These are phyloP conservation scores for Ovis canadensis DNA, from an alignment of 2,113 vertebrate genomes.

Conservation along the genomic window DNA sequence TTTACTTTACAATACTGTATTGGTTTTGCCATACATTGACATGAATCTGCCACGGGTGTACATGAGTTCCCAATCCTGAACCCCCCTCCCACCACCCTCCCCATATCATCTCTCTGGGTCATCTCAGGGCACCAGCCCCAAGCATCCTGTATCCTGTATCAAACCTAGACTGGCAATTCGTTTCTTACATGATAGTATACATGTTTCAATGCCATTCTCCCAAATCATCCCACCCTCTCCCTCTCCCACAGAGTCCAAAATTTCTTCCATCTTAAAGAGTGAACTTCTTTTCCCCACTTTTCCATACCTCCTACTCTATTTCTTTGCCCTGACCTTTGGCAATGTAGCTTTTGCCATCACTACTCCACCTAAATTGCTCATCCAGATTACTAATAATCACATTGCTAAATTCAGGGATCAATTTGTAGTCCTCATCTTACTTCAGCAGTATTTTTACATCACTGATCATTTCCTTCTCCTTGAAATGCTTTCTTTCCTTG, in stretches of 20 bases:
- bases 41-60: too few relatives aligned
- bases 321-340: neutral
- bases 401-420: neutral
- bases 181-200: too few relatives aligned
- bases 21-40: too few relatives aligned
- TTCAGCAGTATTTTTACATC: neutral
- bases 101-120: too few relatives aligned
- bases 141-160: too few relatives aligned
- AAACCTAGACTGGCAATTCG: too few relatives aligned
- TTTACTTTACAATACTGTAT: too few relatives aligned
- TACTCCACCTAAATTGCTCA: neutral
- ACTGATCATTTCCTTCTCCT: neutral
- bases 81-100: too few relatives aligned
- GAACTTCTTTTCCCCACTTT: neutral
- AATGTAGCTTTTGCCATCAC: neutral
- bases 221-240: too few relatives aligned
- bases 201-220: too few relatives aligned
- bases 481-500: conserved; percentile 3
- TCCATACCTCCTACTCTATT: neutral
- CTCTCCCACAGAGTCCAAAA: neutral
- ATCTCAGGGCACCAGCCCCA: too few relatives aligned
- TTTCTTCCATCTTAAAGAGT: neutral
- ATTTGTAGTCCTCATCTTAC: neutral
- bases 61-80: too few relatives aligned
- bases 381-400: neutral